Conservation (phyloP, 1,140 invertebrate genomes). For the Drosophila nebulosa region DNA sequence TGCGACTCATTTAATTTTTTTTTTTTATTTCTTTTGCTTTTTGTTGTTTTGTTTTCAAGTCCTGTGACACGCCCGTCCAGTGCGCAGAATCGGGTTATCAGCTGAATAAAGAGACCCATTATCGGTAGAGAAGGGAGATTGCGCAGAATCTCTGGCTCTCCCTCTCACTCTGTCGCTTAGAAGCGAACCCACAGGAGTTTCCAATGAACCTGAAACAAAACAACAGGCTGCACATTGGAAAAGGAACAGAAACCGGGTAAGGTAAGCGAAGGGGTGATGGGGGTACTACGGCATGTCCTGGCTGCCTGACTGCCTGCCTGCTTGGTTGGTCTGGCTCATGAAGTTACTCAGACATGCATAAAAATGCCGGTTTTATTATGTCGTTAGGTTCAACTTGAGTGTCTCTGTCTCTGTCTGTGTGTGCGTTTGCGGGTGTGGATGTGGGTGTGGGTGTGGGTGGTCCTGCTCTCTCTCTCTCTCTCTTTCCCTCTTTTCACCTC, state of each 20-base stretch:
- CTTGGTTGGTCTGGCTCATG: constrained; percentile 65
- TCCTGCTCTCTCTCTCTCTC: not conserved
- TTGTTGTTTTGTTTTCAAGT: constrained; percentile 24
- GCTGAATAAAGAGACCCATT: constrained; percentile 47
- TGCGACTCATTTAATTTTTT: constrained; percentile 28
- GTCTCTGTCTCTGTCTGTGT: constrained; percentile 27
- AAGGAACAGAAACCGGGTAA: not conserved
- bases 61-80: constrained; percentile 71
- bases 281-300: constrained; percentile 27
- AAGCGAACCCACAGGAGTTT: constrained; percentile 50
- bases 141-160: constrained; percentile 45
- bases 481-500: not conserved
- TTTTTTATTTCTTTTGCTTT: constrained; percentile 20
- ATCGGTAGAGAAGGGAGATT: not conserved
- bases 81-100: constrained; percentile 54
- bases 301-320: constrained; percentile 7
- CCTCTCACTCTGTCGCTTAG: constrained; percentile 6
- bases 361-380: constrained; percentile 79
- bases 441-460: constrained; percentile 29
- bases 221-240: constrained; percentile 50
- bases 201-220: constrained; percentile 72
- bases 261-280: not conserved
- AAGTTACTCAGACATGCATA: constrained; percentile 78
- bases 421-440: constrained; percentile 17
- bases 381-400: constrained; percentile 53